These are phyloP conservation scores for Bufo gargarizans DNA, from an alignment of 2,113 vertebrate genomes.

Conservation along the genomic window DNA sequence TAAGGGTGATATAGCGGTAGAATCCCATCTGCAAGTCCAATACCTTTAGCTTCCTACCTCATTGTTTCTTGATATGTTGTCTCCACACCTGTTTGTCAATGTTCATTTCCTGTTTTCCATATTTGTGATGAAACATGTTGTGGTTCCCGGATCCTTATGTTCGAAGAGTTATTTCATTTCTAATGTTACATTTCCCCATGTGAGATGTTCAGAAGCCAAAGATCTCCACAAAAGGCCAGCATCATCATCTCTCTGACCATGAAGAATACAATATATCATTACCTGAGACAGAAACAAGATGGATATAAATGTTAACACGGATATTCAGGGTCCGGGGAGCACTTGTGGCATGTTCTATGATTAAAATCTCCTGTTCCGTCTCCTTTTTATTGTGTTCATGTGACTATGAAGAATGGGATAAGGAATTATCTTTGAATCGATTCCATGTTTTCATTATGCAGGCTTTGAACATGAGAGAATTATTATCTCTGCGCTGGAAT, in stretches of 20 bases:
- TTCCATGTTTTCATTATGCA: slow-evolving; percentile 68
- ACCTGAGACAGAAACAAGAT: slow-evolving; percentile 56
- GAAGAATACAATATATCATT: slow-evolving; percentile 59
- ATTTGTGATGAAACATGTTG: not conserved
- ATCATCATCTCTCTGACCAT: slow-evolving; percentile 50
- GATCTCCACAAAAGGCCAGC: slow-evolving; percentile 58
- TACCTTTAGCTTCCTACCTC: not conserved
- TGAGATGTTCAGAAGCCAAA: slow-evolving; percentile 48
- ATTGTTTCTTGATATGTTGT: not conserved
- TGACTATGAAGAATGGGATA: slow-evolving; percentile 64
- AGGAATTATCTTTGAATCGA: slow-evolving; percentile 59
- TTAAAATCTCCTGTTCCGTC: slow-evolving; percentile 66
- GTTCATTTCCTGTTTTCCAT: not conserved
- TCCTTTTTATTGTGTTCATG: slow-evolving; percentile 62
- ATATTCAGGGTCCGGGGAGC: slow-evolving; percentile 53
- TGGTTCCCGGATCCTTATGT: not conserved
- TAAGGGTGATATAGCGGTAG: not conserved
- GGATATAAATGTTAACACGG: slow-evolving; percentile 61
- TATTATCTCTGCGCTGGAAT: slow-evolving; percentile 77
- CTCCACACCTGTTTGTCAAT: slow-evolving; percentile 4
- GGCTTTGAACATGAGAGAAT: slow-evolving; percentile 72
- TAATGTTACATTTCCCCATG: slow-evolving; percentile 22
- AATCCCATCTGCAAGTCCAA: not conserved
- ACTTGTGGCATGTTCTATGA: slow-evolving; percentile 36
- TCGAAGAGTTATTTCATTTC: not conserved